Base-by-base conservation (phyloP, 2,797 vertebrate genomes). In the Setipinna tenuifilis region DNA sequence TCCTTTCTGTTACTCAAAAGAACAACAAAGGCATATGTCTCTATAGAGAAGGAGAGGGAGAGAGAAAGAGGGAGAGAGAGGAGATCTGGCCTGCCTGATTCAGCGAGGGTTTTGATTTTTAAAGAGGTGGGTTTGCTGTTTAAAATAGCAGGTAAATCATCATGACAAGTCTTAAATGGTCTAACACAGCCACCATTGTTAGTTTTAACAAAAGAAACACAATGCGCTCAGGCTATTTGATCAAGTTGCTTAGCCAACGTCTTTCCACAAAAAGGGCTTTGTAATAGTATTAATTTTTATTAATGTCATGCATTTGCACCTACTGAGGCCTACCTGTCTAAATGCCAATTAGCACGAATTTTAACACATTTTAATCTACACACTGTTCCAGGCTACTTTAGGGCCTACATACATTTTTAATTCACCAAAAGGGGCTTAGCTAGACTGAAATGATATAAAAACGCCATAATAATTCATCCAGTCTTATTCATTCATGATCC, bases 21-120 rank as follows among this genome's bases (percentile, higher is more conserved):
- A 87, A 89, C 88, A 90, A 90, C 90, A 90, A 90, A 90, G 88
- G 85, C 62, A 25, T 71, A 44, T 82, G 85, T 87, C 58, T 83
- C 81, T 82, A 68, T 65, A 58, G 83, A 85, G 83, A 82, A 83
- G 28, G 86, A n/a, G 31, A 65, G 48, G 35, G 4, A 71, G 68
- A 71, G 21, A 35, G 16, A 16, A 25, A 71, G 65, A 35, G 12
- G 16, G 25, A 71, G 65, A 71, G 65, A 71, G 84, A 87, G 75
- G 7, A 54, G 50, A 10, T 9, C 50, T 58, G 48, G 48, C 82
- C 23, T 44, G 83, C 75, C 17, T 21, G 71, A 78, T 78, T 41
- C 35, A 78, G 35, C 7, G 35, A 78, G 71, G 16, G 31, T 78
- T 78, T 44, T n/a, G 17, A 44, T 41, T n/a, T 41, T 78, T 41